Evolutionary conservation across 2,113 vertebrate species (phyloP).

Genomic region (Spheniscus mendiculus): DNA sequence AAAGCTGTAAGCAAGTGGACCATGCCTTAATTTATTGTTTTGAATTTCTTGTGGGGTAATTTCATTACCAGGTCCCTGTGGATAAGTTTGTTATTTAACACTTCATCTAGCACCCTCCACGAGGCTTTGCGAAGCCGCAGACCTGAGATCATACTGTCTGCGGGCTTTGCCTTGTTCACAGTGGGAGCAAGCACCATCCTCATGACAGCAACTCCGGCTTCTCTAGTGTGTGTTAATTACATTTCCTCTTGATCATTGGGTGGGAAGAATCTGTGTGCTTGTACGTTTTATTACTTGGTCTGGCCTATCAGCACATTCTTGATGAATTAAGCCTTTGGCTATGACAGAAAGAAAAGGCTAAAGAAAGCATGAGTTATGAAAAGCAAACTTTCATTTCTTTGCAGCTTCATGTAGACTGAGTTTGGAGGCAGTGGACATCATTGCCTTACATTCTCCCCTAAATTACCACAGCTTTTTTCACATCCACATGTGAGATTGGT

Average conservation of each 20-base stretch:
- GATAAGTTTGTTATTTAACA: slow-evolving; percentile 49
- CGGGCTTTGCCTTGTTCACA: slow-evolving; percentile 55
- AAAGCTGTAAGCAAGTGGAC: background rate
- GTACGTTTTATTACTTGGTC: slow-evolving; percentile 77
- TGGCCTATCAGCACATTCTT: slow-evolving; percentile 81
- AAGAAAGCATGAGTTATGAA: slow-evolving; percentile 48
- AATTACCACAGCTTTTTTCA: background rate
- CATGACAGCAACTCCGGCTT: slow-evolving; percentile 75
- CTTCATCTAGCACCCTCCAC: slow-evolving; percentile 29
- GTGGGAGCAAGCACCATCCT: slow-evolving; percentile 30
- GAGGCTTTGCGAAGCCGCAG: slow-evolving; percentile 40
- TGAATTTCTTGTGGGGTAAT: slow-evolving; percentile 43
- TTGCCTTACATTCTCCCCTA: background rate
- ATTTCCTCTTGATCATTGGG: slow-evolving; percentile 80
- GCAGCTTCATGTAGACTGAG: background rate
- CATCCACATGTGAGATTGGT: background rate
- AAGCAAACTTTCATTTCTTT: slow-evolving; percentile 38
- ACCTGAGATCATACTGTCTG: slow-evolving; percentile 26
- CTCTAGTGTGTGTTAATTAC: slow-evolving; percentile 83
- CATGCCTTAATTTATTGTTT: background rate
- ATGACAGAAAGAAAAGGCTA: slow-evolving; percentile 34
- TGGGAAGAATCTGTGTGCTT: slow-evolving; percentile 75
- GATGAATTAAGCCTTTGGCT: slow-evolving; percentile 30
- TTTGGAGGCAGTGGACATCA: background rate
- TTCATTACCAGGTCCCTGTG: background rate